Base-by-base conservation (phyloP, 1,140 invertebrate species). In the Diplogasteroides magnus region DNA sequence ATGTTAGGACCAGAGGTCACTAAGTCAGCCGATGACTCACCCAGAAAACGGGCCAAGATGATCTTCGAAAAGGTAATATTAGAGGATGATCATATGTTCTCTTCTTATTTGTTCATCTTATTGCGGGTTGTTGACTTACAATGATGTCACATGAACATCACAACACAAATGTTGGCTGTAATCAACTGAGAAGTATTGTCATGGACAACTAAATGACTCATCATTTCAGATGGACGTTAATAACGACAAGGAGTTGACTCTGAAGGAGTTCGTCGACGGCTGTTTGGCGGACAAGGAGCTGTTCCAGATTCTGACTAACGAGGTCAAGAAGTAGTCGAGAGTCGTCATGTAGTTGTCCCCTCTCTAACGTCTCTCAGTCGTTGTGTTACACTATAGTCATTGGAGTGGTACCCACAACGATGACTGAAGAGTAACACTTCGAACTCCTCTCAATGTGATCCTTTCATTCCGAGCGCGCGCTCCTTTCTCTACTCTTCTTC, bases 181-280 rank as follows among this genome's bases (percentile, higher is more conserved):
- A n/a, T n/a, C n/a, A n/a, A n/a, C n/a, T n/a, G n/a, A n/a, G n/a
- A n/a, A n/a, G n/a, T n/a, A n/a, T n/a, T n/a, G n/a, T n/a, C n/a
- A n/a, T n/a, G n/a, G n/a, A n/a, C n/a, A n/a, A n/a, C n/a, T n/a
- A n/a, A n/a, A n/a, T n/a, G n/a, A n/a, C n/a, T n/a, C n/a, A n/a
- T 19, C 37, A 48, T 48, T 48, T 48, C 37, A 48, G 31, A 72
- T 72, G 70, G 70, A 72, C 37, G 70, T 72, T 2, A 72, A 72
- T 60, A 72, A 72, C 28, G 70, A 72, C 65, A 72, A 72, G 28
- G 93, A 97, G 83, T 87, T 98, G 78, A 97, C 94, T 57, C 92
- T 97, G 85, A 92, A 98, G 73, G 96, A 99, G 86, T 98, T 99
- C 86, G 89, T 98, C 29, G 95, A 97, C 84, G 96, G 96, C 60